phyloP scores from a whole-genome alignment of 2,888 invertebrate species.

The Hirtodrosophila duncani region DNA sequence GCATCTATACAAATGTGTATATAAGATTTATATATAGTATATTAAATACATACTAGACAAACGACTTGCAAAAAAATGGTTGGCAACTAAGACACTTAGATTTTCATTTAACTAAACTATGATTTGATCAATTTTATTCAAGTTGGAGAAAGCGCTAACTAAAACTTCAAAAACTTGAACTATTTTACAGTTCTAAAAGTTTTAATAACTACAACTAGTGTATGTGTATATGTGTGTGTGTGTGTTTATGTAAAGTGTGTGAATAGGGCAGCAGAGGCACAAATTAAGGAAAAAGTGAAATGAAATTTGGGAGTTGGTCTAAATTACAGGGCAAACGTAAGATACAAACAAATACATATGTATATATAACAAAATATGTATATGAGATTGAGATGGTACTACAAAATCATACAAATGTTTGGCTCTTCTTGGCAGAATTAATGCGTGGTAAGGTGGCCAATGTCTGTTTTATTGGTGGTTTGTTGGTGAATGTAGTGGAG shows the following conservation, averaged over 20 bases:
- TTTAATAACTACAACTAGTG: conserved; percentile 48
- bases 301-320: conserved; percentile 23
- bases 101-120: conserved; percentile 33
- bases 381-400: no score
- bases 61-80: conserved; percentile 50
- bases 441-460: conserved; percentile 29
- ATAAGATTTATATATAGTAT: conserved; percentile 16
- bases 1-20: conserved; percentile 39
- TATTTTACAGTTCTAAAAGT: conserved; percentile 52
- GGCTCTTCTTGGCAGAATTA: no score
- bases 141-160: conserved; percentile 56
- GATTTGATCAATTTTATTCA: conserved; percentile 29
- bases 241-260: conserved; percentile 15
- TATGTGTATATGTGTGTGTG: conserved; percentile 11
- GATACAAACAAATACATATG: conserved; percentile 15
- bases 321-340: conserved; percentile 50
- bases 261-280: conserved; percentile 56
- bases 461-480: conserved; percentile 19
- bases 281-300: conserved; percentile 35
- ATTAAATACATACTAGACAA: conserved; percentile 28
- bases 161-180: conserved; percentile 47
- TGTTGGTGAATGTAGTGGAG: conserved; percentile 10
- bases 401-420: no score
- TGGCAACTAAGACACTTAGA: conserved; percentile 67
- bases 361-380: conserved; percentile 48